Evolutionary conservation across 2,888 invertebrate genomes (phyloP).

Genomic region (Drosophila maculinotata): DNA sequence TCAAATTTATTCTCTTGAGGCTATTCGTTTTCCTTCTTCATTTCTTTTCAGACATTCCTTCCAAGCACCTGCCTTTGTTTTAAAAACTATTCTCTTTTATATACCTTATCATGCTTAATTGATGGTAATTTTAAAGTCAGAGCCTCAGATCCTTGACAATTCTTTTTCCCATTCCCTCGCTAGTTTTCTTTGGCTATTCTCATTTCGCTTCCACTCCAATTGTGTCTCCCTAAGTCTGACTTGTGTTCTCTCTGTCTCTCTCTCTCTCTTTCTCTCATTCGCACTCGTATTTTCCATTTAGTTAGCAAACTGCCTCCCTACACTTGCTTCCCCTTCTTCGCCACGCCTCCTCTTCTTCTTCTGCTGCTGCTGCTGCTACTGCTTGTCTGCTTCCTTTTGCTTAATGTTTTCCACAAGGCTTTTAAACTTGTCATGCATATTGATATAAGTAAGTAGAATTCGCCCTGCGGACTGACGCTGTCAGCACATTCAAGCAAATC

Average conservation of each 20-base stretch:
- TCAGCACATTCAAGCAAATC: conserved; percentile 56
- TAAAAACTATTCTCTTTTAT: no score
- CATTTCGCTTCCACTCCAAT: conserved; percentile 8
- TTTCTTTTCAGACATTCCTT: not conserved
- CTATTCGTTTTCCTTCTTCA: not conserved
- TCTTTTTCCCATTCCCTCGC: not conserved
- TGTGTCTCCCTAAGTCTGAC: conserved; percentile 8
- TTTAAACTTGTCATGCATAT: conserved; percentile 77
- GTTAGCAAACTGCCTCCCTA: conserved; percentile 23
- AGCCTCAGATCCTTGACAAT: conserved; percentile 10
- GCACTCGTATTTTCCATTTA: conserved; percentile 37
- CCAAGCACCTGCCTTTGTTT: not conserved
- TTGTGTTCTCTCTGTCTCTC: not conserved
- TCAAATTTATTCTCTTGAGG: no score
- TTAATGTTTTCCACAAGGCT: conserved; percentile 55
- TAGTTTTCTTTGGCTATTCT: conserved; percentile 19
- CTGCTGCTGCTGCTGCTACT: not conserved
- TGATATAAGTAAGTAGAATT: conserved; percentile 71
- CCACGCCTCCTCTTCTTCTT: not conserved
- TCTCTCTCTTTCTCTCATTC: not conserved
- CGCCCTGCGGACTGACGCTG: conserved; percentile 58
- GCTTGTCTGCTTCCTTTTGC: conserved; percentile 10
- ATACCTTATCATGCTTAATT: not conserved
- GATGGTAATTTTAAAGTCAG: conserved; percentile 7
- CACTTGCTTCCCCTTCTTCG: not conserved